phyloP scores from a whole-genome alignment of 1,140 invertebrate species.

The Leptopilina clavipes region DNA sequence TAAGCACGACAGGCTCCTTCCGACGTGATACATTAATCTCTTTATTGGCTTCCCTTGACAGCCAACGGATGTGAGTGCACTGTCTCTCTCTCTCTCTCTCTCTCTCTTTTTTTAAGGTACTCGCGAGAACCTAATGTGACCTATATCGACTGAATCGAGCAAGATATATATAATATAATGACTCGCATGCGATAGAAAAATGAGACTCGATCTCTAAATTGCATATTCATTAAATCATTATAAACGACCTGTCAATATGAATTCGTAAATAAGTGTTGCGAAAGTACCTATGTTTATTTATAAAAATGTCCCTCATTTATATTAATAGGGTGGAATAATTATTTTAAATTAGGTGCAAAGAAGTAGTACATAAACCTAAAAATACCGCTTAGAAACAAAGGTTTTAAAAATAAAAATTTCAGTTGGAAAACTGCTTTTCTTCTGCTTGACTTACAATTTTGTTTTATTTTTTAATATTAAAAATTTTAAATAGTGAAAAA shows the following conservation, averaged over 20 bases:
- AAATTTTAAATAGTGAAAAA: too few relatives aligned
- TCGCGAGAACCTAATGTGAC: conserved; percentile 24
- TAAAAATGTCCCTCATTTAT: too few relatives aligned
- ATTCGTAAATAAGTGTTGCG: background rate
- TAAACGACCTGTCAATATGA: background rate
- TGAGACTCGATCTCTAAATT: background rate
- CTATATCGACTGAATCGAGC: conserved; percentile 17
- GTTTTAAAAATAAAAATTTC: too few relatives aligned
- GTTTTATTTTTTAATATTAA: too few relatives aligned
- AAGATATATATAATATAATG: conserved; percentile 23
- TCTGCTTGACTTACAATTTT: too few relatives aligned
- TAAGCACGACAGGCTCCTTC: conserved; percentile 18
- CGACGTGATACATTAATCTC: conserved; percentile 42
- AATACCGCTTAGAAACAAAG: too few relatives aligned
- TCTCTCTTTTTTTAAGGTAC: conserved; percentile 7
- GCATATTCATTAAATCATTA: background rate
- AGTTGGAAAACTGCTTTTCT: too few relatives aligned
- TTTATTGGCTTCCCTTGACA: conserved; percentile 41
- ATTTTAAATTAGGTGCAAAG: too few relatives aligned
- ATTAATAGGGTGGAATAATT: too few relatives aligned
- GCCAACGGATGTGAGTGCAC: conserved; percentile 28
- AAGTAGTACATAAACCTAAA: too few relatives aligned
- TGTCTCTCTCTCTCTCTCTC: conserved; percentile 16
- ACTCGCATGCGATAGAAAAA: background rate
- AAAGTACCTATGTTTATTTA: background rate